Percentiles rank a stretch among this genome's conserved stretches.
These are phyloP conservation scores for Nothobranchius furzeri DNA, from an alignment of 2,113 vertebrate species.

Conservation along the genomic window DNA sequence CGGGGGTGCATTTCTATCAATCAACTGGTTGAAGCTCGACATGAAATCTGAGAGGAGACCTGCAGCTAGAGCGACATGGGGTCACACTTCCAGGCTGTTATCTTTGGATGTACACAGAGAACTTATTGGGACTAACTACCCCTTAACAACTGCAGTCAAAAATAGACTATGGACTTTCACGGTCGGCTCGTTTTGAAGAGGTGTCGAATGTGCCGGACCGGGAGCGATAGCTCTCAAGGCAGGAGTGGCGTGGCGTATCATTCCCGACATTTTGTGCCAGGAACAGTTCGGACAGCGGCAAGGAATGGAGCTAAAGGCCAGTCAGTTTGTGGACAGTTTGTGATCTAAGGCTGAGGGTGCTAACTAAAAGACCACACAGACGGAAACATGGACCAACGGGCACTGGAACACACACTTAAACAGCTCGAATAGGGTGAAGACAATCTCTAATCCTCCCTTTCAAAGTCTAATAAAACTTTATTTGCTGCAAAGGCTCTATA, in stretches of 20 bases:
- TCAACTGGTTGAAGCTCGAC: slow-evolving; percentile 24
- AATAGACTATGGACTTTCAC: slow-evolving; percentile 66
- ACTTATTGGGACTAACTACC: slow-evolving; percentile 58
- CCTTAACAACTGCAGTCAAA: slow-evolving; percentile 68
- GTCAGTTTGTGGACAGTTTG: slow-evolving; percentile 67
- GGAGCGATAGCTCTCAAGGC: slow-evolving; percentile 39
- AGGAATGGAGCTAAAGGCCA: slow-evolving; percentile 62
- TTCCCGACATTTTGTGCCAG: slow-evolving; percentile 49
- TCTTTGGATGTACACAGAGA: slow-evolving; percentile 73
- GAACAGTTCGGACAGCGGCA: slow-evolving; percentile 60
- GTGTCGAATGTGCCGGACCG: slow-evolving; percentile 60
- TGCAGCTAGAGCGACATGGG: slow-evolving; percentile 46
- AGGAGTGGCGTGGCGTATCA: slow-evolving; percentile 32
- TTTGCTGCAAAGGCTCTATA: slow-evolving; percentile 7
- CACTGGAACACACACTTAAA: not conserved
- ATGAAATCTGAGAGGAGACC: slow-evolving; percentile 46
- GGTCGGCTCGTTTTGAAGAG: slow-evolving; percentile 64
- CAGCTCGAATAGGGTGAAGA: slow-evolving; percentile 1
- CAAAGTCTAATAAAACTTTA: not conserved
- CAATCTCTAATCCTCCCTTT: not conserved
- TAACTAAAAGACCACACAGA: slow-evolving; percentile 25
- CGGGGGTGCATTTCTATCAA: slow-evolving; percentile 24
- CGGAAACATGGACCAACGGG: not conserved
- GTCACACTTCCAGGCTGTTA: slow-evolving; percentile 58
- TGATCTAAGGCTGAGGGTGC: slow-evolving; percentile 44